Evolutionary conservation across 2,888 invertebrate genomes (phyloP).

Genomic region (Odontothrips loti): DNA sequence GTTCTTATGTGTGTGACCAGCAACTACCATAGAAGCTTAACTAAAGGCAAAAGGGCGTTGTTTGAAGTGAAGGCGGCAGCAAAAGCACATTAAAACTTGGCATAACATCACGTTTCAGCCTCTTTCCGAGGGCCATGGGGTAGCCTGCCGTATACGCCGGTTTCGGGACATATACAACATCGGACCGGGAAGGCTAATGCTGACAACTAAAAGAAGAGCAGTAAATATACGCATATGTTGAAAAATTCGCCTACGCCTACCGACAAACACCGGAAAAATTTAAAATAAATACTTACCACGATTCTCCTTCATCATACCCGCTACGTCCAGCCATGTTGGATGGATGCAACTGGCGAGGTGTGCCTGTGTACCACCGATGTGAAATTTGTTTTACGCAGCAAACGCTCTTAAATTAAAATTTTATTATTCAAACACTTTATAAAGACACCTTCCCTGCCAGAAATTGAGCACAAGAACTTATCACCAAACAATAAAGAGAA

Average conservation of each 20-base stretch:
- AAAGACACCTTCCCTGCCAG: background rate
- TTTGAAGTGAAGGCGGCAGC: no score
- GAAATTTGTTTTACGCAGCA: background rate
- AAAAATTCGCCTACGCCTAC: background rate
- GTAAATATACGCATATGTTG: no score
- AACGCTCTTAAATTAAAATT: background rate
- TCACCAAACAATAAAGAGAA: background rate
- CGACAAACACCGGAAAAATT: background rate
- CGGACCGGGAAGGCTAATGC: background rate
- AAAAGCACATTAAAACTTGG: no score
- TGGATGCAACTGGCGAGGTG: conserved; percentile 28
- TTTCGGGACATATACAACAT: background rate
- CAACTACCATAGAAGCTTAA: no score
- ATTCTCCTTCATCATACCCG: conserved; percentile 37
- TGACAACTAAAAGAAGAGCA: background rate
- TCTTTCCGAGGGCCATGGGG: background rate
- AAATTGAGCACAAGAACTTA: background rate
- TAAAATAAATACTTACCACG: background rate
- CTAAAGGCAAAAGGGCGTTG: no score
- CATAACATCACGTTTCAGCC: background rate
- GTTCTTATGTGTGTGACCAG: no score
- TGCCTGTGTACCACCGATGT: background rate
- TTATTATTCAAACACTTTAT: background rate
- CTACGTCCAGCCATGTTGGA: conserved; percentile 40
- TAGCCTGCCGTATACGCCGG: background rate